Percentiles rank a stretch among this genome's conserved stretches.
Evolutionary conservation across 2,888 invertebrate species (phyloP).

Genomic region (Agapostemon virescens): DNA sequence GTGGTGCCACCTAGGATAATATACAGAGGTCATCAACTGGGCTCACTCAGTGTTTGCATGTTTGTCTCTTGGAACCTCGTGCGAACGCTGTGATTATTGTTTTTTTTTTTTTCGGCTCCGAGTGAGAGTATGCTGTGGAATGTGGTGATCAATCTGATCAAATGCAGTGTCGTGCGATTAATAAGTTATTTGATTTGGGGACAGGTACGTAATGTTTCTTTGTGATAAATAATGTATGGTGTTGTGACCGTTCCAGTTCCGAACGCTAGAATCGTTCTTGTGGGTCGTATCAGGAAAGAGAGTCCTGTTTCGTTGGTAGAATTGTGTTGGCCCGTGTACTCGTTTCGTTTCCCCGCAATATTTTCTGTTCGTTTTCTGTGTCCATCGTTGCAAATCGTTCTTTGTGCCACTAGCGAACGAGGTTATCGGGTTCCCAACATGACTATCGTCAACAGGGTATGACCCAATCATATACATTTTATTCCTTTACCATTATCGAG

Average conservation of each 20-base stretch:
- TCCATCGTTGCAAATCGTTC: background rate
- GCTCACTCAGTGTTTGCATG: constrained; percentile 46
- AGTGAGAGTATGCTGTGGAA: constrained; percentile 69
- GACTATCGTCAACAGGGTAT: background rate
- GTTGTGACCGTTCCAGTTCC: background rate
- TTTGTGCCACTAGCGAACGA: constrained; percentile 8
- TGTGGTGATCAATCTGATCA: constrained; percentile 63
- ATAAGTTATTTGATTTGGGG: constrained; percentile 57
- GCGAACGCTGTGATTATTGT: constrained; percentile 11
- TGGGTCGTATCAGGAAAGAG: background rate
- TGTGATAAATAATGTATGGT: constrained; percentile 28
- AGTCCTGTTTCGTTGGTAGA: no score
- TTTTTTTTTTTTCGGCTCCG: constrained; percentile 7
- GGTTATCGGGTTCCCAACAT: constrained; percentile 35
- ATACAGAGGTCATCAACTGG: constrained; percentile 62
- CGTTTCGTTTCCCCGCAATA: background rate
- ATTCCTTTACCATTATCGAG: background rate
- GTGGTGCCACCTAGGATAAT: constrained; percentile 67
- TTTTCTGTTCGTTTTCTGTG: background rate
- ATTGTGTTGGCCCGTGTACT: background rate
- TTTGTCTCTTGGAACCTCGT: constrained; percentile 43
- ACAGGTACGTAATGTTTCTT: constrained; percentile 62
- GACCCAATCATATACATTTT: background rate
- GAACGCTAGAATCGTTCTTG: constrained; percentile 4
- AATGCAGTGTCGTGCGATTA: constrained; percentile 58